Percentiles rank a stretch among this genome's conserved stretches.
Evolutionary conservation across 1,140 invertebrate species (phyloP).

Genomic region (Zaprionus ornatus): DNA sequence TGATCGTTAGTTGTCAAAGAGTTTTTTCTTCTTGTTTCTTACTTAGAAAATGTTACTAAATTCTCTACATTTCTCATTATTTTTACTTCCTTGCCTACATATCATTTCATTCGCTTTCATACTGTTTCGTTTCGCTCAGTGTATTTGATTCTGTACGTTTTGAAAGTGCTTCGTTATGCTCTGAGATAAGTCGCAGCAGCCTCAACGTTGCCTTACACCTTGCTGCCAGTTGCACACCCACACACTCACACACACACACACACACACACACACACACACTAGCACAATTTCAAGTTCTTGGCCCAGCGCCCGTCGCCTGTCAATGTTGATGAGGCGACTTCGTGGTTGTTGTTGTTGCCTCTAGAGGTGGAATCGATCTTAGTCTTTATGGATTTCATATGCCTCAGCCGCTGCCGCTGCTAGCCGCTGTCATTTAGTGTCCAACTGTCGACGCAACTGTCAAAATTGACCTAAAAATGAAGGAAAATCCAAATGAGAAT

Average conservation of each 20-base stretch:
- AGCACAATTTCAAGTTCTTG: conserved; percentile 71
- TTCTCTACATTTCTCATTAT: not conserved
- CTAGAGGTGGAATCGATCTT: conserved; percentile 53
- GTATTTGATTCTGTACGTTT: conserved; percentile 9
- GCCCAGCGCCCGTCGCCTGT: conserved; percentile 69
- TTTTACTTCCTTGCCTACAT: not conserved
- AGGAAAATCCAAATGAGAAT: conserved; percentile 42
- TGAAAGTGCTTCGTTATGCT: conserved; percentile 20
- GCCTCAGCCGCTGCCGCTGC: conserved; percentile 10
- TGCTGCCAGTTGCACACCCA: conserved; percentile 35
- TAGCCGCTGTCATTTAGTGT: conserved; percentile 62
- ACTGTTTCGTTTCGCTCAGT: conserved; percentile 20
- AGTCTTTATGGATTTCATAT: conserved; percentile 25
- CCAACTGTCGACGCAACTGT: conserved; percentile 70
- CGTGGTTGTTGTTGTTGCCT: conserved; percentile 18
- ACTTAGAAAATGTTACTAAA: too few species aligned
- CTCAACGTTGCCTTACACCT: conserved; percentile 15
- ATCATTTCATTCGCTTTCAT: not conserved
- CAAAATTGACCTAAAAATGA: conserved; percentile 78
- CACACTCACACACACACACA: conserved; percentile 9
- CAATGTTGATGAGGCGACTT: conserved; percentile 24
- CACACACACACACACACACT: conserved; percentile 18
- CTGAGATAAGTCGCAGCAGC: conserved; percentile 17
- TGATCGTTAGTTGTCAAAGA: too few species aligned
- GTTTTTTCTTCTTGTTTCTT: too few species aligned